phyloP scores from a whole-genome alignment of 1,140 invertebrate genomes.

The Belonocnema kinseyi region DNA sequence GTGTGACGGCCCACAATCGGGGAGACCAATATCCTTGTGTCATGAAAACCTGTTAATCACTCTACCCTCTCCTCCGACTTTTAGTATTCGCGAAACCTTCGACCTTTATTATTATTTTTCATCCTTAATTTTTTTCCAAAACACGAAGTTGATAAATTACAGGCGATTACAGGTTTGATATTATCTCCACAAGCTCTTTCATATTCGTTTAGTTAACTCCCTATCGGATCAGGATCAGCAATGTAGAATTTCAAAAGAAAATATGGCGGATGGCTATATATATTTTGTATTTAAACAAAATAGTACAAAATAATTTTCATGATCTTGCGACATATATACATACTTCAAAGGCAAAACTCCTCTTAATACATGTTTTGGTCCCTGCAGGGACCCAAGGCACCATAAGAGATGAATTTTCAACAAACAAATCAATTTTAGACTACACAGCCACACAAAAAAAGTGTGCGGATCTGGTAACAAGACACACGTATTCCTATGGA shows the following conservation, averaged over 20 bases:
- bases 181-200: constrained; percentile 23
- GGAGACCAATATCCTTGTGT: constrained; percentile 25
- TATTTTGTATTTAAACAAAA: no score
- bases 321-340: no score
- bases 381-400: no score
- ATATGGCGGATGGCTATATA: neutral
- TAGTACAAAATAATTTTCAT: no score
- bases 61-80: constrained; percentile 30
- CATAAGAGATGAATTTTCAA: no score
- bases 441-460: neutral
- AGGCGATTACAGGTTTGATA: constrained; percentile 7
- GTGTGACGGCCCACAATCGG: constrained; percentile 7
- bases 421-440: no score
- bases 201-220: constrained; percentile 32
- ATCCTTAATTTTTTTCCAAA: constrained; percentile 18
- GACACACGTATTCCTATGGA: no score
- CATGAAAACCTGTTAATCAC: constrained; percentile 32
- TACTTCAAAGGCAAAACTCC: no score
- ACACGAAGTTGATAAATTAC: constrained; percentile 21
- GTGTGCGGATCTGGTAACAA: no score
- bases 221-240: neutral
- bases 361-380: no score
- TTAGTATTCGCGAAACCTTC: constrained; percentile 28
- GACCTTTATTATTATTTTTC: constrained; percentile 29
- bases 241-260: neutral